A percentile compares a stretch with the other conserved stretches of the same genome.
These are phyloP conservation scores for Lycodopsis pacificus DNA, from an alignment of 2,797 vertebrate species.

Conservation along the genomic window DNA sequence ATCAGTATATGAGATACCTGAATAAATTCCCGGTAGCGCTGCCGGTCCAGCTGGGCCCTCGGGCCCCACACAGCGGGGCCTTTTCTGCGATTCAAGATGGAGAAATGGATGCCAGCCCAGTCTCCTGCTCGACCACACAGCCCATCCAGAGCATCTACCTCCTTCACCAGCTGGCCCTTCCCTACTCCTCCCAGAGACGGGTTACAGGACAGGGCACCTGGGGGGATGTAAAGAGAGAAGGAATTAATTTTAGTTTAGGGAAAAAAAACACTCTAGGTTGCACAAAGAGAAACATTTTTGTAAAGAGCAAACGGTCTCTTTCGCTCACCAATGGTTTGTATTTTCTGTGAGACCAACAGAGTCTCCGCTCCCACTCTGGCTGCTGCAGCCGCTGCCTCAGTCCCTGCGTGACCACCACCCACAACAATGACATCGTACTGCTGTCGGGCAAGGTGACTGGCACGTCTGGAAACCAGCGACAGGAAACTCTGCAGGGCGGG, in stretches of 20 bases:
- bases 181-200: slow-evolving; percentile 96
- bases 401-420: slow-evolving; percentile 87
- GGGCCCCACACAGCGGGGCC: slow-evolving; percentile 97
- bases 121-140: slow-evolving; percentile 92
- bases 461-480: slow-evolving; percentile 48
- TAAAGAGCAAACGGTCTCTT: not conserved
- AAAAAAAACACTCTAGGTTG: not conserved
- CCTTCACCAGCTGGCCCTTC: slow-evolving; percentile 95
- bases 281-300: not conserved
- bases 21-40: slow-evolving; percentile 88
- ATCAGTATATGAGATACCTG: slow-evolving; percentile 83
- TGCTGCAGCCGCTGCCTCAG: slow-evolving; percentile 87
- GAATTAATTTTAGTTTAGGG: not conserved
- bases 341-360: slow-evolving; percentile 91
- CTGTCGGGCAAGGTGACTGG: slow-evolving; percentile 56
- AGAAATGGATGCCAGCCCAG: slow-evolving; percentile 93
- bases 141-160: slow-evolving; percentile 95
- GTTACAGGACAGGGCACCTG: slow-evolving; percentile 97
- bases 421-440: slow-evolving; percentile 88
- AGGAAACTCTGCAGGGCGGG: slow-evolving; percentile 49
- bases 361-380: slow-evolving; percentile 89
- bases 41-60: slow-evolving; percentile 93
- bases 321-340: slow-evolving; percentile 89
- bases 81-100: slow-evolving; percentile 93
- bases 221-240: not conserved